Base-by-base conservation (phyloP, 1,140 invertebrate species). In the Drosophila oshimai region DNA sequence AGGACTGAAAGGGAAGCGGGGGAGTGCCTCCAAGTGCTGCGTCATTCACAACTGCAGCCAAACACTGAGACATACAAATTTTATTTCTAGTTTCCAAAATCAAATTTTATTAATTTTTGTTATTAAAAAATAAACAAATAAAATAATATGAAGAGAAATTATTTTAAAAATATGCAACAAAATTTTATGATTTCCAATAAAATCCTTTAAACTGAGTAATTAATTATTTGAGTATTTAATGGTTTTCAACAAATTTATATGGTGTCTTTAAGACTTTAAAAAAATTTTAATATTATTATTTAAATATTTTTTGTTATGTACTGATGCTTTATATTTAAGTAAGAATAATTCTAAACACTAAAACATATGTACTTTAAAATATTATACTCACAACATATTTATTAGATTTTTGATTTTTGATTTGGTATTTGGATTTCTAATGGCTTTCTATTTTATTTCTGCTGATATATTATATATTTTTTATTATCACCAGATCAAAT, bases 11-110 rank as follows among this genome's bases (percentile, higher is more conserved):
- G 24, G 18, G 7, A 10, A 29, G 65, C 31, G 44, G 31, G 60
- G 60, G 70, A 31, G 69, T 46, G 68, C 31, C 69, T 61, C 45
- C 67, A 54, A 62, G 12, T 72, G 74, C 79, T 60, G 74, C 62
- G 79, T 83, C 79, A 84, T 60, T 74, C 69, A 64, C 51, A 78
- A 78, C 67, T 75, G 80, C 71, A 55, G 53, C 22, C 6, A 53
- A 50, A 62, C 45, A 47, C 41, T 49, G 26, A 24, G 31, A 45
- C 3, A 17, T 12, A 5, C 0, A 10, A 0, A n/a, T n/a, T n/a
- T n/a, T n/a, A n/a, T n/a, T n/a, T n/a, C n/a, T n/a, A n/a, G n/a
- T n/a, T n/a, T n/a, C n/a, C n/a, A n/a, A n/a, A n/a, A n/a, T n/a
- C n/a, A n/a, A n/a, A n/a, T n/a, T n/a, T n/a, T n/a, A n/a, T n/a